phyloP scores from a whole-genome alignment of 2,113 vertebrate species.

The Tylochromis polylepis region DNA sequence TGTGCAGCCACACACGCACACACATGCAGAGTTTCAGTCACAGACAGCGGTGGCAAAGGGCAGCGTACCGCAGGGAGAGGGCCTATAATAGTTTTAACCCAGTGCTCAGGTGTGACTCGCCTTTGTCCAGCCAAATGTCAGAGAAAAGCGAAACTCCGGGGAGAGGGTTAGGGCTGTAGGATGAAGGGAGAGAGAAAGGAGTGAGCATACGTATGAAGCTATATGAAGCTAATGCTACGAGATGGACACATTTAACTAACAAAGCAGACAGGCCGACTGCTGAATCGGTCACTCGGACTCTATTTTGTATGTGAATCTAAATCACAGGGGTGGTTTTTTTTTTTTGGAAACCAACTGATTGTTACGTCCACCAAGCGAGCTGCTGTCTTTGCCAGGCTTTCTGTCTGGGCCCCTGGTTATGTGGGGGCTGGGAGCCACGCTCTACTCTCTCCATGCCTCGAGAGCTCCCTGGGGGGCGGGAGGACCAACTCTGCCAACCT shows the following conservation, averaged over 20 bases:
- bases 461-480: constrained; percentile 74
- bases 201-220: background rate
- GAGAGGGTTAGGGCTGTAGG: constrained; percentile 13
- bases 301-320: background rate
- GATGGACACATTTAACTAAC: background rate
- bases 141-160: constrained; percentile 70
- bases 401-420: constrained; percentile 16
- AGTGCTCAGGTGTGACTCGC: constrained; percentile 73
- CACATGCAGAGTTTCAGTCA: constrained; percentile 25
- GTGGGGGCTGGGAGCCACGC: constrained; percentile 56
- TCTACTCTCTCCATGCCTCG: constrained; percentile 62
- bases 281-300: background rate
- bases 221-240: background rate
- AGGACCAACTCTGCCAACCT: constrained; percentile 93
- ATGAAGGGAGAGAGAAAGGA: background rate
- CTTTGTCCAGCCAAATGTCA: constrained; percentile 81
- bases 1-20: background rate
- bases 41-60: constrained; percentile 68
- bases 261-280: background rate
- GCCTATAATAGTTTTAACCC: constrained; percentile 79
- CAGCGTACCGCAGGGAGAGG: constrained; percentile 68
- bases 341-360: background rate
- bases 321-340: background rate
- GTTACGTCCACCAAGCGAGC: background rate
- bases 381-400: constrained; percentile 19